These are phyloP conservation scores for Pomatostomus ruficeps DNA, from an alignment of 2,113 vertebrate genomes.

Conservation along the genomic window DNA sequence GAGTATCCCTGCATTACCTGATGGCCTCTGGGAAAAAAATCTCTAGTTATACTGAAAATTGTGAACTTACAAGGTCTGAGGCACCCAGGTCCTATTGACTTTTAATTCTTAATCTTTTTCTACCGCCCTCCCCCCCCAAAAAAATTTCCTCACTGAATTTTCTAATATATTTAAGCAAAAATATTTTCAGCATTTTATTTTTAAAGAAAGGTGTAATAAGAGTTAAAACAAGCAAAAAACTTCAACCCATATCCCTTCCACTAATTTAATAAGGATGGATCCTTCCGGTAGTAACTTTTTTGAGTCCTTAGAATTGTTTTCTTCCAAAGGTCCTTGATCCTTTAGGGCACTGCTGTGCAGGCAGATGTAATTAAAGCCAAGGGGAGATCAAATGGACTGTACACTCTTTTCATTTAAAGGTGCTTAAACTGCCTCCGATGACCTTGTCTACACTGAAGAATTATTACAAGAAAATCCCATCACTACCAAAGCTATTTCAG, in stretches of 20 bases:
- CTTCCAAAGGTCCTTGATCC: not conserved
- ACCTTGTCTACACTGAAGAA: not conserved
- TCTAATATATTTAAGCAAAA: not conserved
- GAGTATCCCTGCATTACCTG: not conserved
- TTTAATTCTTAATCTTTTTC: not conserved
- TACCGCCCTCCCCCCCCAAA: not conserved
- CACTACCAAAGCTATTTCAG: not conserved
- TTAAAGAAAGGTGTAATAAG: not conserved
- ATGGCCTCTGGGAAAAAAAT: not conserved
- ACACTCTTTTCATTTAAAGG: not conserved
- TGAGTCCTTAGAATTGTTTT: not conserved
- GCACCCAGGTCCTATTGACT: not conserved
- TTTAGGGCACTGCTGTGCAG: not conserved
- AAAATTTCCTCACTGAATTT: not conserved
- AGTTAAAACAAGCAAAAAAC: not conserved
- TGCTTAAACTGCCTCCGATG: not conserved
- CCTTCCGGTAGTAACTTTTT: not conserved
- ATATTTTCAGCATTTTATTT: not conserved
- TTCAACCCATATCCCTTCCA: not conserved
- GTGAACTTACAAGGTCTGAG: not conserved
- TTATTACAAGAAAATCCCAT: not conserved
- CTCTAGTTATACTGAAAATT: not conserved
- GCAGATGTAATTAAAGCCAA: conserved; percentile 1
- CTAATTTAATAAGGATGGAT: not conserved
- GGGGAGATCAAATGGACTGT: not conserved